These are phyloP conservation scores for Podarcis siculus DNA, from an alignment of 2,797 vertebrate species.

Conservation along the genomic window DNA sequence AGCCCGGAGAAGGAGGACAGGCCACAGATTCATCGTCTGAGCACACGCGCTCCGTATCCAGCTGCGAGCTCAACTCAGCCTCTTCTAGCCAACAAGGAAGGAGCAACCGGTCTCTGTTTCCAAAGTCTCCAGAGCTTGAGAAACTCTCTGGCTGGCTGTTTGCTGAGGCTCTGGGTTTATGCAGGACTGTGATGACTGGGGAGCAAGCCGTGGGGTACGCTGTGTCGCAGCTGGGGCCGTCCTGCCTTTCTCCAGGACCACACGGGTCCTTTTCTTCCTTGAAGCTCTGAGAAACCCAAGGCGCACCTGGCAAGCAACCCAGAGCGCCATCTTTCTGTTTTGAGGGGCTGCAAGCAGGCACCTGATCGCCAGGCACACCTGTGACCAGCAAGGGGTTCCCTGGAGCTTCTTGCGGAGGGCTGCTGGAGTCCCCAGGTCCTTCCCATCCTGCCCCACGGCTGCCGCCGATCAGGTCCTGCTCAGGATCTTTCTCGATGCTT, in stretches of 20 bases:
- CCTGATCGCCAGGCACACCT: background rate
- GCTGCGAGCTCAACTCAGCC: no score
- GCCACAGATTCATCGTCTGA: background rate
- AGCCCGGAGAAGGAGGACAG: background rate
- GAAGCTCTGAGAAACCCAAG: background rate
- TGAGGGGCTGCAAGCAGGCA: no score
- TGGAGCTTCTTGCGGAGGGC: background rate
- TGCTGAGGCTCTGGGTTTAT: background rate
- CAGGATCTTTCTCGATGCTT: no score
- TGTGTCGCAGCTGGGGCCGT: background rate
- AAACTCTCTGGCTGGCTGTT: background rate
- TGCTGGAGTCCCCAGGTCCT: background rate
- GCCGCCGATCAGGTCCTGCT: background rate
- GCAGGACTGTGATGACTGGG: background rate
- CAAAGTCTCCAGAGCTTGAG: fast-evolving
- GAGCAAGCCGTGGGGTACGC: background rate
- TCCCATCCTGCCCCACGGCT: background rate
- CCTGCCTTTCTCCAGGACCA: background rate
- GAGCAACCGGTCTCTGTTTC: background rate
- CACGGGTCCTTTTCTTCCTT: background rate
- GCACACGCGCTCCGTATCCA: background rate
- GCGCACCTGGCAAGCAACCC: background rate
- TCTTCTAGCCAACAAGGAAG: background rate
- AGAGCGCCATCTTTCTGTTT: fast-evolving
- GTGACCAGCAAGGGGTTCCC: background rate